Evolutionary conservation across 2,888 invertebrate genomes (phyloP), one percentile per base, ranked within the genome.

Genomic region (Xestia ashworthii): DNA sequence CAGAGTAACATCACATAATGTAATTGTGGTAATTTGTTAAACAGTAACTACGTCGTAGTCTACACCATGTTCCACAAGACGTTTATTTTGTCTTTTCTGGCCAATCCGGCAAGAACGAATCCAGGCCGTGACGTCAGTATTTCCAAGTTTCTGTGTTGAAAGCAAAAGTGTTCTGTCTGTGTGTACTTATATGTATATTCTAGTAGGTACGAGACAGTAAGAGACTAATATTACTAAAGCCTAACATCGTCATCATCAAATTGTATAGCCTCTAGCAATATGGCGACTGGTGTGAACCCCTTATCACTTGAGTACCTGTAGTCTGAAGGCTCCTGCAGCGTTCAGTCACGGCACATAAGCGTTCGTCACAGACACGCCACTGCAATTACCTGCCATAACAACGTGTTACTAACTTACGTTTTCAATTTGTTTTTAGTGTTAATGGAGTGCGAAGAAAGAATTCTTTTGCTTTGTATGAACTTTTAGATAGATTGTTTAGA

Each of bases 291-390:
- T 60, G 32, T 65, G n/a, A 62, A 46, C 65, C 19, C 58, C 22
- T 73, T 81, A 64, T 81, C 58, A 66, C n/a, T 6, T 22, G 22
- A 70, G 48, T n/a, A 41, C 55, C 68, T 53, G 48, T 32, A 53
- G 32, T 11, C n/a, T 46, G 4, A 1, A 44, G 12, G 9, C 60
- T 16, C 25, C 38, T n/a, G 58, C 46, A 32, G 67, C 77, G 53
- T 69, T 62, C 32, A 46, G 71, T 53, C 12, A 55, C 76, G 68
- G 58, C 70, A 38, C 71, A 64, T 60, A 25, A 32, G 25, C 67
- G 4, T 79, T 69, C 11, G 84, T 74, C 77, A 86, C 84, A 72
- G 86, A 8, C 62, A 80, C 71, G 76, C 65, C 41, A 32, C 19
- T 9, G 6, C 53, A 32, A 16, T 66, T 48, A 55, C 9, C 68